Conservation (phyloP, 2,888 invertebrate species). For the Halictus quadricinctus region DNA sequence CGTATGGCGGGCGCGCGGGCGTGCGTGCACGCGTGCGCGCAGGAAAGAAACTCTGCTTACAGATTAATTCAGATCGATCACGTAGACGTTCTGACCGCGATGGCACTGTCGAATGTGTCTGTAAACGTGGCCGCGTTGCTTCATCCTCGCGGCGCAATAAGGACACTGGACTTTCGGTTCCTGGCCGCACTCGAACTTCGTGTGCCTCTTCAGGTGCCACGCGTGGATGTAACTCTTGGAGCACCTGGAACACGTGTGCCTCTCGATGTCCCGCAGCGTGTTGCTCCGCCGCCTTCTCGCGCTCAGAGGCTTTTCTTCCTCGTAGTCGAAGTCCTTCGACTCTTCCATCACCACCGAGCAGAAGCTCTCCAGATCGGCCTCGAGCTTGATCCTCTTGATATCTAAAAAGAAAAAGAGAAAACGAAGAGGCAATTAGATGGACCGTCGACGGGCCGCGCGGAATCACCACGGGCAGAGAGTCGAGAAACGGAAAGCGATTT, state of each 20-base stretch:
- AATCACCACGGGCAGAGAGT: slow-evolving; percentile 1
- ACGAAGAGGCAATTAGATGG: slow-evolving; percentile 50
- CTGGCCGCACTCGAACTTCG: slow-evolving; percentile 82
- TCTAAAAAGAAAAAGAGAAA: slow-evolving; percentile 63
- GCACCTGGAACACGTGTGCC: slow-evolving; percentile 76
- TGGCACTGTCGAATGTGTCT: slow-evolving; percentile 74
- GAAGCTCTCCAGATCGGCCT: slow-evolving; percentile 53
- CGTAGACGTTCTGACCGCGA: slow-evolving; percentile 71
- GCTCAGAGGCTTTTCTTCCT: slow-evolving; percentile 56
- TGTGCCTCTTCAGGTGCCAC: slow-evolving; percentile 79
- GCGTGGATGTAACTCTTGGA: slow-evolving; percentile 77
- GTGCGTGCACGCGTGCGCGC: background rate
- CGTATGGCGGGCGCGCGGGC: background rate
- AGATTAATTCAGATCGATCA: slow-evolving; percentile 70
- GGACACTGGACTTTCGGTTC: slow-evolving; percentile 78
- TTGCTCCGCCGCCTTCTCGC: slow-evolving; percentile 51
- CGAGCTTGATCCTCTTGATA: slow-evolving; percentile 61
- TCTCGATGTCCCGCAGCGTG: slow-evolving; percentile 57
- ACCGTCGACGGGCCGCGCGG: background rate
- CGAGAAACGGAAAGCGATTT: slow-evolving; percentile 13
- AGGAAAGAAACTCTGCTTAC: background rate
- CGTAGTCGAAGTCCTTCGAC: slow-evolving; percentile 51
- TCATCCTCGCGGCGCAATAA: slow-evolving; percentile 74
- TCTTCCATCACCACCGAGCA: slow-evolving; percentile 57
- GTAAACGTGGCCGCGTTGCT: slow-evolving; percentile 76